These are phyloP conservation scores for Ptycholaimellus sp. DNA, from an alignment of 2,888 invertebrate species.

Conservation along the genomic window DNA sequence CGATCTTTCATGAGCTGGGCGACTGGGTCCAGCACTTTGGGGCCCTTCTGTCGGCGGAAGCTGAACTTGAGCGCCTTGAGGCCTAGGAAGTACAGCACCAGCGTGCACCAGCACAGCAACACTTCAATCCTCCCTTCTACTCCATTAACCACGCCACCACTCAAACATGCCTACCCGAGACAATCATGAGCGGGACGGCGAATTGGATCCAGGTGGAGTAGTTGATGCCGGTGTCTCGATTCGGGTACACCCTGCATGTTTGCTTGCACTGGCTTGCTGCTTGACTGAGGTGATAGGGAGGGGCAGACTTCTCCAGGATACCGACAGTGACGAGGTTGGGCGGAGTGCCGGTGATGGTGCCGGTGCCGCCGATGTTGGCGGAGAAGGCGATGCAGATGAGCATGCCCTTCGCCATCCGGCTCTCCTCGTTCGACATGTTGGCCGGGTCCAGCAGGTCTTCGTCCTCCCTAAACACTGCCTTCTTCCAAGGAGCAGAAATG, in stretches of 20 bases:
- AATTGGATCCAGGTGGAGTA: conserved; percentile 18
- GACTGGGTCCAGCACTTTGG: neutral
- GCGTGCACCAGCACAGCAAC: conserved; percentile 11
- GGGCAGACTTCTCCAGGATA: conserved; percentile 13
- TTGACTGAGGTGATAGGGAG: neutral
- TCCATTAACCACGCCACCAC: too few species aligned
- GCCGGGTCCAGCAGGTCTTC: neutral
- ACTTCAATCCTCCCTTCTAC: conserved; percentile 5
- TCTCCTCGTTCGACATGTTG: conserved; percentile 11
- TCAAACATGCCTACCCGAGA: too few species aligned
- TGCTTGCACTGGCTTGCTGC: neutral
- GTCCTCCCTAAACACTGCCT: too few species aligned
- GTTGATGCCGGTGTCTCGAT: conserved; percentile 15
- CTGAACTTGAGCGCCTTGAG: too few species aligned
- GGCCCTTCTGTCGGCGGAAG: too few species aligned
- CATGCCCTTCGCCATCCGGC: conserved; percentile 15
- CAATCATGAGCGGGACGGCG: conserved; percentile 13
- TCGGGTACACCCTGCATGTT: conserved; percentile 12
- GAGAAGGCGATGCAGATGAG: conserved; percentile 18
- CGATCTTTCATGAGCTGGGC: conserved; percentile 8
- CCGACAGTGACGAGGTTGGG: conserved; percentile 18
- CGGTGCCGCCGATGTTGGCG: conserved; percentile 19
- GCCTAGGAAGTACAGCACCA: conserved; percentile 1
- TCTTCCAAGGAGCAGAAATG: too few species aligned
- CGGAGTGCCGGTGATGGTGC: conserved; percentile 20